Base-by-base conservation (phyloP, 2,888 invertebrate species). In the Tigriopus californicus region DNA sequence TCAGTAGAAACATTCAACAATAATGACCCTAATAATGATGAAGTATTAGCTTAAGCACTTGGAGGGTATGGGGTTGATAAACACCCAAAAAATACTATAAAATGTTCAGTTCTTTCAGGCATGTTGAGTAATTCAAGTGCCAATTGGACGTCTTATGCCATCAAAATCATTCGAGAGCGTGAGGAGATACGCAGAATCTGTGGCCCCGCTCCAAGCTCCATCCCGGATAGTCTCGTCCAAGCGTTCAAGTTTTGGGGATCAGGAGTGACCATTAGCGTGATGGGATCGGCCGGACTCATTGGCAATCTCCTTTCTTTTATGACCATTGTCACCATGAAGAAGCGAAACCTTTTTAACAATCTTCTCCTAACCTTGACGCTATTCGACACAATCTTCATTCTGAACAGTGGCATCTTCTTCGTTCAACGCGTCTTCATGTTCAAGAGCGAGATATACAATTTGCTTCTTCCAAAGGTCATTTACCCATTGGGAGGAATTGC, bases 401-500 rank as follows among this genome's bases (percentile, higher is more conserved):
- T 42, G 1, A 56, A 46, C 25, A 46, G 56, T 11, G 56, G 56
- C 8, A 15, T 56, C 1, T 56, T 56, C 46, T 44, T 56, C 46
- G 25, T 56, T 13, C 56, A 56, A 15, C 56, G 44, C n/a, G 56
- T 46, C n/a, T 46, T 56, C 5, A 41, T 20, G 12, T 56, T 56
- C 46, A 56, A 44, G 46, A 56, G 44, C 33, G 18, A 18, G 18
- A n/a, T 42, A 2, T 56, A 56, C 22, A 56, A 56, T 22, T 44
- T 33, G 20, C 44, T 56, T n/a, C 24, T 56, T n/a, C 56, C 56
- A 20, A 42, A 22, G 33, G 15, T 56, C 25, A 56, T 56, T 12
- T 56, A 56, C 44, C 56, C 56, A 10, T n/a, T 56, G 25, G 56
- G 46, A 18, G 56, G 56, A 12, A 25, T 56, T 46, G 20, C 44